These are phyloP conservation scores for Oenanthe oenanthe DNA, from an alignment of 2,113 vertebrate species.

Conservation along the genomic window DNA sequence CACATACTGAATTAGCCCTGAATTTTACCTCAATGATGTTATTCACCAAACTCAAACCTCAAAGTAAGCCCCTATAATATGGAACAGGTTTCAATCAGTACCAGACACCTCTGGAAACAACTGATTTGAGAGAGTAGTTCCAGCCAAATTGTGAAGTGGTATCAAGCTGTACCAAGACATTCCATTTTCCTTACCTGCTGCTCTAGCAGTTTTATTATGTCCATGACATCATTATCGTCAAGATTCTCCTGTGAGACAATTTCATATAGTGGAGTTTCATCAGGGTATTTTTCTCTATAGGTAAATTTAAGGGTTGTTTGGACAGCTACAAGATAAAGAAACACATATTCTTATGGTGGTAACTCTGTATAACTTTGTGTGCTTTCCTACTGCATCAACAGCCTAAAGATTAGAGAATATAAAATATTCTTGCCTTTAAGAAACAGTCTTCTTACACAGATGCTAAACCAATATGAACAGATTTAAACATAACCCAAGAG, in stretches of 20 bases:
- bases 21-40: not conserved
- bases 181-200: slow-evolving; percentile 83
- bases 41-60: not conserved
- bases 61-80: not conserved
- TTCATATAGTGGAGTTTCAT: slow-evolving; percentile 92
- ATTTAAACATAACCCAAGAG: not conserved
- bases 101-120: not conserved
- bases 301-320: slow-evolving; percentile 94
- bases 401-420: not conserved
- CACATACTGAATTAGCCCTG: not conserved
- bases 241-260: slow-evolving; percentile 92
- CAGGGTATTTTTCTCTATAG: slow-evolving; percentile 93
- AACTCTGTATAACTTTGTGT: not conserved
- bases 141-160: not conserved
- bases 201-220: slow-evolving; percentile 85
- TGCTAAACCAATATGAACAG: not conserved
- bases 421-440: not conserved
- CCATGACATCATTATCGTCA: slow-evolving; percentile 82
- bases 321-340: slow-evolving; percentile 80
- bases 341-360: not conserved
- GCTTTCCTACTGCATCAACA: not conserved
- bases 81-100: not conserved
- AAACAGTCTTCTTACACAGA: not conserved
- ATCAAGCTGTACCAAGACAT: not conserved
- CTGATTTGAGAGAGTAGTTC: not conserved